These are phyloP conservation scores for Coelinius sp. DNA, from an alignment of 2,888 invertebrate species.

Conservation along the genomic window DNA sequence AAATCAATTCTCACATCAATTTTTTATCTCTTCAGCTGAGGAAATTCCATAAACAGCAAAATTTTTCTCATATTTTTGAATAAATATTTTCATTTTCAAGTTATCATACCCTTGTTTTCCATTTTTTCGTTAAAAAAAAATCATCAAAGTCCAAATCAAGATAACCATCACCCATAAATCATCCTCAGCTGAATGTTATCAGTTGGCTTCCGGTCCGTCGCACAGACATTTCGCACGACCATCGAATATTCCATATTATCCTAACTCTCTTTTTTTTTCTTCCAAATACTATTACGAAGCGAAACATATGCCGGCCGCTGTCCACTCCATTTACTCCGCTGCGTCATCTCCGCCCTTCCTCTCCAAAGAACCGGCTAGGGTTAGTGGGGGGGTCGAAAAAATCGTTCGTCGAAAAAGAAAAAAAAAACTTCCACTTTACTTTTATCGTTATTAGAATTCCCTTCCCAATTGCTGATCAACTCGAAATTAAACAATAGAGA, in stretches of 20 bases:
- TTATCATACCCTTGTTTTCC: neutral
- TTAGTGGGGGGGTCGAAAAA: neutral
- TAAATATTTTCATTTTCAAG: neutral
- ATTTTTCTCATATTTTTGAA: neutral
- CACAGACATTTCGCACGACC: conserved; percentile 58
- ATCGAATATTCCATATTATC: conserved; percentile 44
- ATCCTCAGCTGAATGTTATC: conserved; percentile 67
- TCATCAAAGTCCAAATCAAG: conserved; percentile 46
- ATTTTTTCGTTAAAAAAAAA: neutral
- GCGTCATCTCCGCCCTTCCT: conserved; percentile 54
- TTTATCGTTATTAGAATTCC: conserved; percentile 5
- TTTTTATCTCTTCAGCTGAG: neutral
- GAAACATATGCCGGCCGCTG: conserved; percentile 70
- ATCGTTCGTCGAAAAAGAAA: neutral
- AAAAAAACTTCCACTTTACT: conserved; percentile 6
- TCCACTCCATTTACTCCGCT: conserved; percentile 70
- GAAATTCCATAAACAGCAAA: neutral
- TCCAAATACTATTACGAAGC: conserved; percentile 39
- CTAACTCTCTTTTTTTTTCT: conserved; percentile 3
- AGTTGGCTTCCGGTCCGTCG: conserved; percentile 65
- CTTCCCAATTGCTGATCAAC: neutral
- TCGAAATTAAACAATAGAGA: conserved; percentile 27
- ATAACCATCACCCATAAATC: conserved; percentile 65
- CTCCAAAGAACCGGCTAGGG: conserved; percentile 3
- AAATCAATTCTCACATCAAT: neutral